Evolutionary conservation across 2,113 vertebrate species (phyloP), one percentile per base, ranked within the genome.

Genomic region (Upupa epops): DNA sequence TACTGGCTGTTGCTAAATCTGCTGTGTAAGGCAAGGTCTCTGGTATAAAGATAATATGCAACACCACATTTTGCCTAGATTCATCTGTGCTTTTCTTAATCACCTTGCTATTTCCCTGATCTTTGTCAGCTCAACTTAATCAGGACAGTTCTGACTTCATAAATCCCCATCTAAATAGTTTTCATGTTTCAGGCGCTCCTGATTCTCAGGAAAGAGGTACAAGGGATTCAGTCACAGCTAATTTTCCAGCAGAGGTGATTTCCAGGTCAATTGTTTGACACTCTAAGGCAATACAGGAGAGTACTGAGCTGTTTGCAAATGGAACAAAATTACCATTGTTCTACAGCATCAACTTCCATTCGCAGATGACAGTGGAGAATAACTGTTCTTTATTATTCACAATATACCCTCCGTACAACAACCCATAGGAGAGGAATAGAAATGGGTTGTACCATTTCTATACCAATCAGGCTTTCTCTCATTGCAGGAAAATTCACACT

Each of bases 201-300:
- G 63, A 82, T 84, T 89, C 89, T 95, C 69, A 68, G 65, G 52
- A 49, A 95, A 60, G 70, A 74, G n/a, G 11, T 86, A 26, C 36
- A 60, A 75, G 70, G 51, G 73, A 92, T 58, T 37, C 72, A 88
- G 46, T 75, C 74, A 60, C 59, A 90, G 66, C 40, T 82, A 89
- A 88, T 94, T 94, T 92, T 95, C 70, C 89, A 86, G 54, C 81
- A 90, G 73, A 80, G 55, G 86, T 93, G 73, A 90, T 94, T 95
- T 96, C 59, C 86, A 93, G 73, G 81, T 78, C 92, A 95, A 68
- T 71, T 86, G 58, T 90, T 94, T 76, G 58, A 71, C 73, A 84
- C 74, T 95, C 73, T 56, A 61, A 91, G 70, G 61, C 55, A 84
- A 37, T 88, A 73, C 14, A 75, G 19, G 25, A 21, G 29, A 78